These are phyloP conservation scores for Poecile atricapillus DNA, from an alignment of 2,113 vertebrate species.

Conservation along the genomic window DNA sequence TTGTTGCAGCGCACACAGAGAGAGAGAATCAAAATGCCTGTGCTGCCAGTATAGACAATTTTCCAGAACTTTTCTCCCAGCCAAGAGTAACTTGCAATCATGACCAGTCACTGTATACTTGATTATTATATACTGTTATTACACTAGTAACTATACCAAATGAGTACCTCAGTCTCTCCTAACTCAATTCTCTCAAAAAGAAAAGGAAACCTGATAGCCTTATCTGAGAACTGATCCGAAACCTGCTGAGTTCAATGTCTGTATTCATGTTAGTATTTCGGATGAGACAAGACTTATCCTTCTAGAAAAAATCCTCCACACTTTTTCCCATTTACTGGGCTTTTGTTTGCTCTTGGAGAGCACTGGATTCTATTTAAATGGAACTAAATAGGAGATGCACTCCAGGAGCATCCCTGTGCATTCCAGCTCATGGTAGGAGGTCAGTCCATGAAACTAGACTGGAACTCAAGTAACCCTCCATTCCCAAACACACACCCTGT, in stretches of 20 bases:
- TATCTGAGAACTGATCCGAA: not conserved
- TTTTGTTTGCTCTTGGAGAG: not conserved
- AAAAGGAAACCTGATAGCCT: not conserved
- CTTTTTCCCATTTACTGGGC: not conserved
- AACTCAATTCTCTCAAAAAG: not conserved
- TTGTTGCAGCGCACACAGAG: not conserved
- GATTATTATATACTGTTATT: not conserved
- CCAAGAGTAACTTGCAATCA: not conserved
- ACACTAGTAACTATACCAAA: not conserved
- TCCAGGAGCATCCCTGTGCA: not conserved
- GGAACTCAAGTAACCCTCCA: not conserved
- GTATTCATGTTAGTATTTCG: not conserved
- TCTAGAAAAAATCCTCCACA: not conserved
- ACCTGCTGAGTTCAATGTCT: not conserved
- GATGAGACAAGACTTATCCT: not conserved
- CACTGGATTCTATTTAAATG: not conserved
- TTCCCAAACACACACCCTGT: not conserved
- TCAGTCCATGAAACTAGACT: not conserved
- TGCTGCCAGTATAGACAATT: not conserved
- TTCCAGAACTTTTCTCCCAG: not conserved
- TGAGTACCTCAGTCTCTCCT: not conserved
- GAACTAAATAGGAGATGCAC: not conserved
- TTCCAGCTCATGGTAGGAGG: not conserved
- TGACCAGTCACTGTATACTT: not conserved
- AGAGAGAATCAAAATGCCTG: not conserved